These are phyloP conservation scores for Galago senegalensis DNA, from an alignment of 2,797 vertebrate species.

Conservation along the genomic window DNA sequence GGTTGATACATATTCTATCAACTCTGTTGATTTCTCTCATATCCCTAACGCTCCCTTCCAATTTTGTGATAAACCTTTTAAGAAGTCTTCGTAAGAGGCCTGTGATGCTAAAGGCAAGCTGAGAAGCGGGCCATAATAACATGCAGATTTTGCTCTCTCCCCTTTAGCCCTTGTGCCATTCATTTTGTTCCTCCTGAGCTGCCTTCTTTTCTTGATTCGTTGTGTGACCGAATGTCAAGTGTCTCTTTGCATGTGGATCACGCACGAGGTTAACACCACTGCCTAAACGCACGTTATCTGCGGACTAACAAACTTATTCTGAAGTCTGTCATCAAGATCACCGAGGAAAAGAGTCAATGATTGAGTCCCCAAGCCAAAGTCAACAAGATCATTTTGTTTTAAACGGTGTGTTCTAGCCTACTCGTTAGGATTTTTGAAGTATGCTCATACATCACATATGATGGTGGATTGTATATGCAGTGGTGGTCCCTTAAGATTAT, in stretches of 20 bases:
- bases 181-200: too few species aligned
- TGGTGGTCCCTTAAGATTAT: neutral
- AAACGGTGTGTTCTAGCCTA: neutral
- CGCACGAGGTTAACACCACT: neutral
- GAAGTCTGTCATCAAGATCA: slow-evolving; percentile 32
- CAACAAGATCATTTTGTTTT: slow-evolving; percentile 5
- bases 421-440: neutral
- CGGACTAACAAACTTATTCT: neutral
- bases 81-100: neutral
- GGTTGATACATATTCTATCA: neutral
- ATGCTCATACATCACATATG: neutral
- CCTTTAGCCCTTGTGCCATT: too few species aligned
- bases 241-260: neutral
- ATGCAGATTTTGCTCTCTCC: neutral
- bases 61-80: neutral
- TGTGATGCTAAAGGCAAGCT: neutral
- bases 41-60: neutral
- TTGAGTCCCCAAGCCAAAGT: slow-evolving; percentile 2
- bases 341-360: slow-evolving; percentile 30
- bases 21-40: neutral
- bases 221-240: too few species aligned
- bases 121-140: neutral
- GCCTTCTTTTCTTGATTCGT: too few species aligned
- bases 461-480: neutral
- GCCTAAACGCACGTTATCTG: neutral